Percentiles rank a stretch among this genome's conserved stretches.
Conservation (phyloP, 2,113 vertebrate species). For the Aviceda subcristata region DNA sequence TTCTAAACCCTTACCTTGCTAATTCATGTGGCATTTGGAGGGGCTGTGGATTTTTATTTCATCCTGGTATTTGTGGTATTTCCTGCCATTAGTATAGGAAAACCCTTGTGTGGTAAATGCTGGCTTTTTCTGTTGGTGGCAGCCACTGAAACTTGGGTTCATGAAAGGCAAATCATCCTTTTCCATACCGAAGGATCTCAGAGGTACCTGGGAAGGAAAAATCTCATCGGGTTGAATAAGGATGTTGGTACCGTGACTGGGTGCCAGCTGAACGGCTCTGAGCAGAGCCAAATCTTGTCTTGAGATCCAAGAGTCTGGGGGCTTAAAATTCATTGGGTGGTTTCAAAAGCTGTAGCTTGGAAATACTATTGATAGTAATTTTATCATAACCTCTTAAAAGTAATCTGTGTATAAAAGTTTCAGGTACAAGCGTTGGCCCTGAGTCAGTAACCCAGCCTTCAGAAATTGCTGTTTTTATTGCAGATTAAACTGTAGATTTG, state of each 20-base stretch:
- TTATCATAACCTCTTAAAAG: not conserved
- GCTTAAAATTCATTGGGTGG: not conserved
- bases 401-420: not conserved
- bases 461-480: conserved; percentile 14
- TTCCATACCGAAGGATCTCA: conserved; percentile 4
- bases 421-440: not conserved
- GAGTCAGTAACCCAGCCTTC: not conserved
- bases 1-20: conserved; percentile 58
- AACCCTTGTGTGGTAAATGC: conserved; percentile 54
- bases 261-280: not conserved
- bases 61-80: conserved; percentile 56
- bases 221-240: conserved; percentile 3
- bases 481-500: conserved; percentile 41
- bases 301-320: not conserved
- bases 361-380: not conserved
- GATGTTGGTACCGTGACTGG: not conserved
- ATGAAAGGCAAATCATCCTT: conserved; percentile 42
- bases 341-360: not conserved
- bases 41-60: conserved; percentile 58
- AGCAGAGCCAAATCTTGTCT: not conserved
- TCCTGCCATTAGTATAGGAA: conserved; percentile 60
- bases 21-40: conserved; percentile 61
- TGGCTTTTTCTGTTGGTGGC: conserved; percentile 22
- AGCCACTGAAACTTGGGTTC: conserved; percentile 2
- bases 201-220: conserved; percentile 36